Evolutionary conservation across 2,888 invertebrate species (phyloP), one percentile per base, ranked within the genome.

Genomic region (Epirrhoe tristata): DNA sequence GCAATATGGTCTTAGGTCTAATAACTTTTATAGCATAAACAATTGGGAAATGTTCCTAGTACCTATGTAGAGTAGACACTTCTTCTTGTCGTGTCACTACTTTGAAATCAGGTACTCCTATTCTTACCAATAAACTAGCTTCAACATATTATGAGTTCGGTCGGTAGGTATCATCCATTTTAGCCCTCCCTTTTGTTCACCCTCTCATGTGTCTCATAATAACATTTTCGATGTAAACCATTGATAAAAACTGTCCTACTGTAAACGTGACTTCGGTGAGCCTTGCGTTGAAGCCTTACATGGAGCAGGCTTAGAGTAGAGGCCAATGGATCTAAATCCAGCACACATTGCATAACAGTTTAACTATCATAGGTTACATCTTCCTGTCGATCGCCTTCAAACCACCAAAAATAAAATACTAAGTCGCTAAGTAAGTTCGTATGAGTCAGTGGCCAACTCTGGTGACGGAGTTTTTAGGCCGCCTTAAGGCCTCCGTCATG

Each of bases 1-100:
- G 81, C 81, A 72, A 78, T 36, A 81, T n/a, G 56, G 14, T 54
- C 51, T 39, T 6, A 43, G 56, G 57, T 52, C 17, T 58, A 7
- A 43, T 54, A 32, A 32, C 14, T 51, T 52, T 63, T 63, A 58
- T 58, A 43, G 5, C 12, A 51, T 50, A 50, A 50, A 62, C 50
- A 39, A 62, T 50, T 56, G 50, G 14, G 39, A 50, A 51, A 39
- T 51, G 39, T 16, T 54, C 43, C 50, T 4, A 36, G 36, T 36
- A 12, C n/a, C n/a, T 32, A 32, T 32, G 32, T 32, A 32, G 32
- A 32, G 32, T n/a, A n/a, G n/a, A n/a, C n/a, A n/a, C n/a, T n/a
- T n/a, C n/a, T n/a, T n/a, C n/a, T n/a, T n/a, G n/a, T n/a, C n/a
- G n/a, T n/a, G n/a, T n/a, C n/a, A n/a, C n/a, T n/a, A n/a, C n/a